Percentiles rank a stretch among this genome's conserved stretches.
These are phyloP conservation scores for Itoplectis maculator DNA, from an alignment of 2,888 invertebrate genomes.

Conservation along the genomic window DNA sequence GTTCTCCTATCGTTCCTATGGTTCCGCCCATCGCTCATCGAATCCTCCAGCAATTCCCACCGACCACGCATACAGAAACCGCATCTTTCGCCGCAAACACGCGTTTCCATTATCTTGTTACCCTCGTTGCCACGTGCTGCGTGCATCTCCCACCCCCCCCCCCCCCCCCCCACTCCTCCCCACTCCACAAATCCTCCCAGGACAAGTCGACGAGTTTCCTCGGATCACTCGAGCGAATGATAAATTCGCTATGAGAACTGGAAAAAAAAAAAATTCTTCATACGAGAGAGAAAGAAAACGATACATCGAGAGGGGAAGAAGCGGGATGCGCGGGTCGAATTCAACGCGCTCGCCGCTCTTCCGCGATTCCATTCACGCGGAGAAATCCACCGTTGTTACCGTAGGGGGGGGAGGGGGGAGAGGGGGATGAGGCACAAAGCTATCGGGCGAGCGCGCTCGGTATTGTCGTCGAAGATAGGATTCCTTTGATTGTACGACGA, in stretches of 20 bases:
- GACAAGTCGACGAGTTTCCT: neutral
- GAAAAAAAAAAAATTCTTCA: constrained; percentile 38
- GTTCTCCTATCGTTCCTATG: too few species aligned
- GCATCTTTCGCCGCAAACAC: constrained; percentile 38
- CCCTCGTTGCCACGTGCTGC: neutral
- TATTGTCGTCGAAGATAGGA: constrained; percentile 79
- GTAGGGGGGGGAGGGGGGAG: too few species aligned
- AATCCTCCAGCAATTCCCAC: constrained; percentile 22
- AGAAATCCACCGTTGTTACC: constrained; percentile 75
- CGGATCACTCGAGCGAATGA: too few species aligned
- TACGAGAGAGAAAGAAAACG: constrained; percentile 17
- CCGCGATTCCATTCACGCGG: constrained; percentile 72
- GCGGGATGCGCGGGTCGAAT: constrained; percentile 43
- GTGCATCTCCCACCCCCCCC: neutral
- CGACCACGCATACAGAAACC: constrained; percentile 42
- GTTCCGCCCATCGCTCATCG: constrained; percentile 47
- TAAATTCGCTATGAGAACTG: neutral
- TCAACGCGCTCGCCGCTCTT: constrained; percentile 49
- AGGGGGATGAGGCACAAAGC: constrained; percentile 75
- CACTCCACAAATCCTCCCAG: neutral
- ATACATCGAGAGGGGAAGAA: neutral
- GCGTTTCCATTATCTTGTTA: constrained; percentile 26
- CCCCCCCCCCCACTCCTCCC: neutral
- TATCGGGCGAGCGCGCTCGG: constrained; percentile 73
- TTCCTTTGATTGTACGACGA: constrained; percentile 77